Evolutionary conservation across 2,113 vertebrate genomes (phyloP), one percentile per base, ranked within the genome.

Genomic region (Leptosomus discolor): DNA sequence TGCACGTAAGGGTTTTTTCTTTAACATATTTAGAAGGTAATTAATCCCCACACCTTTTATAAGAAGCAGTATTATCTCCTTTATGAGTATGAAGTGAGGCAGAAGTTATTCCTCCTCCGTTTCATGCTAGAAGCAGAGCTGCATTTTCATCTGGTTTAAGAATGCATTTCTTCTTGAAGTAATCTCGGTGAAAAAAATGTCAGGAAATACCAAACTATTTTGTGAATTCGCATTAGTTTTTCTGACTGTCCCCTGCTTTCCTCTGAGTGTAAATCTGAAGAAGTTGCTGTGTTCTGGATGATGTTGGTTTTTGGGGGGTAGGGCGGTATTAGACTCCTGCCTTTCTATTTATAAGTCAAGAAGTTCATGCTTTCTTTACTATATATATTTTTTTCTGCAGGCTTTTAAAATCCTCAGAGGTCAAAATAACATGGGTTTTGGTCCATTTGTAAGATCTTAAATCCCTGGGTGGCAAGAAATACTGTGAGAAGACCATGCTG

Each of bases 321-420:
- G 88, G 82, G 82, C 27, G 9, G 39, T 7, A 53, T 15, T 48
- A 58, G 36, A 3, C 60, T 92, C 32, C 63, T 79, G 74, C 88
- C 32, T 82, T 50, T 74, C 85, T 37, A 18, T 84, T 46, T 77
- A 4, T 3, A 5, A 93, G 37, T 67, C 71, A 60, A 70, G 64
- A 23, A 65, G 68, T 92, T 85, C 83, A 82, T 86, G 85, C 68
- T 94, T 86, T 67, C 76, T 83, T 93, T 90, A 19, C 90, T 94
- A 74, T 43, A 41, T 68, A 82, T 86, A 58, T 63, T 6, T 69
- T 61, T 83, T 88, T 37, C 88, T 90, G 85, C 68, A 57, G 85
- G 90, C 95, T 94, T 95, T 95, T 90, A 88, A 92, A 95, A 86
- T 21, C 85, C 88, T 94, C 85, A 43, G 92, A 93, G 96, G 95